Base-by-base conservation (phyloP, 2,797 vertebrate genomes). In the Gobionotothen gibberifrons region DNA sequence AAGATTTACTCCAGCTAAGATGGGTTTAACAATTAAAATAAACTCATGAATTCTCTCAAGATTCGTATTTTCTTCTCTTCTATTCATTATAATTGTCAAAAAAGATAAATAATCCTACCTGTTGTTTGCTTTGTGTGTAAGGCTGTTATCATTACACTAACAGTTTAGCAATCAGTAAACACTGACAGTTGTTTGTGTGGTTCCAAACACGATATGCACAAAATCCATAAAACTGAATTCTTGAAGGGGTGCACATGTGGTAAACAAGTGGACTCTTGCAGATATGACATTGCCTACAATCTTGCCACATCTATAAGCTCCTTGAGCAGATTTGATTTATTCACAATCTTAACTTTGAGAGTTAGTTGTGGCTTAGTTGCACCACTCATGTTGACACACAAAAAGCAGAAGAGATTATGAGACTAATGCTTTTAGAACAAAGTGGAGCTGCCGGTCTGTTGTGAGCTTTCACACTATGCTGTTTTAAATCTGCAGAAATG, bases 371-470 rank as follows among this genome's bases (percentile, higher is more conserved):
- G 89, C 79, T 86, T 91, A 85, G 83, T 90, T 76, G 69, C 85
- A 81, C 70, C 79, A 75, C 85, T 92, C 76, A 78, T 74, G 72
- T 78, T 78, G 69, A 76, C 74, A 66, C 88, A 88, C 84, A 63
- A 29, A 29, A 91, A 86, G 81, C 81, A 75, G 79, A 77, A 76
- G 83, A 91, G 91, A 94, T 95, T 94, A 93, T 59, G 76, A 81
- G 51, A 82, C 85, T 94, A 94, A 95, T 93, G 87, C 91, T 75
- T 93, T 94, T 91, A 91, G 89, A 88, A 88, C 88, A 89, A 93
- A 90, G 90, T 84, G 78, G 81, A 87, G 87, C 87, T 89, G 78
- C 69, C 68, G 44, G 87, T 88, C 87, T 84, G 87, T 83, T 91
- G 85, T 82, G 82, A 88, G 82, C 89, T 92, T 84, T 89, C 87